Evolutionary conservation across 2,797 vertebrate species (phyloP), one percentile per base, ranked within the genome.

Genomic region (Carapus acus): DNA sequence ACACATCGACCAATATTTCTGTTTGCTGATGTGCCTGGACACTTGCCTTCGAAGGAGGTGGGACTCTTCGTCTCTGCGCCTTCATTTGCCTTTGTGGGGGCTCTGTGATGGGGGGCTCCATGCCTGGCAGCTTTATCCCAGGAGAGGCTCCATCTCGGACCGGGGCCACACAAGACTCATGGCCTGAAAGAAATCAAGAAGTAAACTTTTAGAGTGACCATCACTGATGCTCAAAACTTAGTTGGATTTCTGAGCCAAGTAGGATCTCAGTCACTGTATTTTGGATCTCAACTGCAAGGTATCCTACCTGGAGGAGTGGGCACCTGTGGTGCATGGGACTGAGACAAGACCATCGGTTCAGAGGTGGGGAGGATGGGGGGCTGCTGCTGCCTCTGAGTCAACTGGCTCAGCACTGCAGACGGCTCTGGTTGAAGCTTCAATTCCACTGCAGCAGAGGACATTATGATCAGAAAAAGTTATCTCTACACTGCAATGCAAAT

Each of bases 401-500:
- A 77, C 63, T 97, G 95, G 85, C 94, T 94, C 73, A 99, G 89
- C 79, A 97, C 91, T 1, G 90, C 91, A 18, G 95, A 98, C 8
- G 94, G 96, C 47, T 99, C 94, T 23, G 95, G 96, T 64, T 98
- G 94, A 68, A 88, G 87, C 81, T 93, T 96, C 67, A 94, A 90
- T 70, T 95, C 96, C 90, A 87, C 88, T 90, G 46, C 13, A 62
- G 8, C 31, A 58, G 45, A 13, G 2, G 3, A 17, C 22, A 27
- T 16, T 24, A 5, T 16, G 8, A 17, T 24, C 3, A 36, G 2
- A 36, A 36, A 3, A 11, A 3, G n/a, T 36, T 15, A 36, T 15
- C 14, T 4, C 31, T 33, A 13, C 12, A 33, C 31, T 29, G 27
- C 6, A 6, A 11, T 29, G 27, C 27, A 29, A 29, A 6, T 29